Base-by-base conservation (phyloP, 2,113 vertebrate species). In the Brachypteracias leptosomus region DNA sequence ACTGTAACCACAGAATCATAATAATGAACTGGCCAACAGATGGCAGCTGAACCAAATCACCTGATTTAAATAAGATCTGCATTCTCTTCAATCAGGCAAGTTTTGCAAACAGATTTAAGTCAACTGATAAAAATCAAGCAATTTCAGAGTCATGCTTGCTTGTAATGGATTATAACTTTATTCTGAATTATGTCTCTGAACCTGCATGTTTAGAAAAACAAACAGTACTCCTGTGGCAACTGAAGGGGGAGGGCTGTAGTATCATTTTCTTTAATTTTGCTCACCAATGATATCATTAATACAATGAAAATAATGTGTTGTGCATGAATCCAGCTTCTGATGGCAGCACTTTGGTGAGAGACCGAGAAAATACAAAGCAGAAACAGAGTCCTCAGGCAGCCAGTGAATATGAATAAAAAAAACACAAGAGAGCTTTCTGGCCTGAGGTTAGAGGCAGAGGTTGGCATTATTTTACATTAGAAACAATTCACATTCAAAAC, bases 401-500 rank as follows among this genome's bases (percentile, higher is more conserved):
- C 65, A 83, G 78, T 86, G 90, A 92, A 96, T 74, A 72, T 88
- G 85, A 89, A 96, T 95, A 28, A 85, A 58, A 71, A 24, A 35
- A 75, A 49, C 89, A 98, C 96, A 97, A 97, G 98, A 97, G 95
- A 92, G 96, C 96, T 96, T 98, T 97, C 97, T 98, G 98, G 98
- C 98, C 98, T 92, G 95, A 97, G 98, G 97, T 97, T 75, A 97
- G 97, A 98, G 97, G 97, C 98, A 98, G 97, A 97, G 97, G 97
- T 98, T 98, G 98, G 98, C 98, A 97, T 98, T 98, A 98, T 98
- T 99, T 98, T 98, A 98, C 98, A 98, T 98, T 98, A 98, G 98
- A 98, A 98, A 98, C 98, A 98, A 98, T 98, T 98, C 98, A 97
- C 98, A 98, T 99, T 98, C 98, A 98, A 98, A 98, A 98, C 97